Base-by-base conservation (phyloP, 1,140 invertebrate genomes). In the Tetragnatha versicolor region DNA sequence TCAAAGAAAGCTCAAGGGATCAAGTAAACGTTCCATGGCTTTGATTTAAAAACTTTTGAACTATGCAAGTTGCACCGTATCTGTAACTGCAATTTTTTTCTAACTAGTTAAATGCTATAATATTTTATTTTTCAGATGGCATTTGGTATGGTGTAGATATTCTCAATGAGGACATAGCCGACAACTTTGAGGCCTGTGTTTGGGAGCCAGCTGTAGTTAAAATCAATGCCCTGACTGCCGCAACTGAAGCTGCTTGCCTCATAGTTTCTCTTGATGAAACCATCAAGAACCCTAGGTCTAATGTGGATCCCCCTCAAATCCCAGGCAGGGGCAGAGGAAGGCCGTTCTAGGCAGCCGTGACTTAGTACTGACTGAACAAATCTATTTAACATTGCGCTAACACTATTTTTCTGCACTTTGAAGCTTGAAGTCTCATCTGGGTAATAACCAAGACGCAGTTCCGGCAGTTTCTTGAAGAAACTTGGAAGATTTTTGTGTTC, bases 181-280 rank as follows among this genome's bases (percentile, higher is more conserved):
- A 99, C 84, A 99, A 99, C 86, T 95, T 93, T 87, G 91, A 91
- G 27, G 90, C 90, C 9, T 99, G 95, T 85, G 95, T 99, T 39
- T 99, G 97, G 96, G 98, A 99, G 85, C 98, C 98, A 5, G 92
- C 95, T 17, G 87, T 99, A 58, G 93, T 99, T 9, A 99, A 99
- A 87, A 92, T 95, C 35, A 99, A 99, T 86, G 97, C 98, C 1
- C 87, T 99, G 45, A 96, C 93, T 14, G 96, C 98, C 39, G 98
- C 98, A 3, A 92, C 92, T 53, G 98, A 99, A 88, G 98, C 98
- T 3, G 93, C 96, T 27, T 97, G 95, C 86, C 89, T 98, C 37
- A 95, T 99, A 82, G 88, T 99, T 0, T 98, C 96, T 0, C 94
- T 99, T 1, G 98, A 99, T 85, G 97, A 99, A 86, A 99, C 97